These are phyloP conservation scores for Hyaena hyaena DNA, from an alignment of 2,113 vertebrate species.

Conservation along the genomic window DNA sequence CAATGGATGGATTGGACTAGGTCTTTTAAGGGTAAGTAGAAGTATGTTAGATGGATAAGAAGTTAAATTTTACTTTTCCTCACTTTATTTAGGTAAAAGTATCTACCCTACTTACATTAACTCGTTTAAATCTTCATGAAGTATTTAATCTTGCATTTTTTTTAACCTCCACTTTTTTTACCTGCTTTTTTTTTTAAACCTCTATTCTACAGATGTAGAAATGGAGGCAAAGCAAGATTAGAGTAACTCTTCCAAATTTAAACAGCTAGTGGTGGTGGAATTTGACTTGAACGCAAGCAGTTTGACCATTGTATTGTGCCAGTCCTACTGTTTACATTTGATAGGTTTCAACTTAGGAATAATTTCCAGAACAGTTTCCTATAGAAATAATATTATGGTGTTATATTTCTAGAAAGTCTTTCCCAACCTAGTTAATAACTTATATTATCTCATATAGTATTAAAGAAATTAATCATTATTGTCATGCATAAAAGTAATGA, in stretches of 20 bases:
- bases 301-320: neutral
- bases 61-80: constrained; percentile 32
- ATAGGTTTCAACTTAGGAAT: constrained; percentile 20
- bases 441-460: neutral
- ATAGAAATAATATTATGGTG: neutral
- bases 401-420: constrained; percentile 18
- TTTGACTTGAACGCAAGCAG: neutral
- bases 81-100: constrained; percentile 34
- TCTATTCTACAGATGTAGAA: neutral
- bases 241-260: neutral
- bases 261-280: neutral
- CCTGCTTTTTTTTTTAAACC: neutral
- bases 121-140: neutral
- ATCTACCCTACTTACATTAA: neutral
- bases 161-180: neutral
- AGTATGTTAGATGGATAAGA: neutral
- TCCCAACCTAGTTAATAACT: neutral
- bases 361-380: constrained; percentile 42
- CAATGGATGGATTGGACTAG: neutral
- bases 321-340: constrained; percentile 16
- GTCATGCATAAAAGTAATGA: neutral
- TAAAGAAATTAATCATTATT: constrained; percentile 28
- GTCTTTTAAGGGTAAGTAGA: constrained; percentile 11
- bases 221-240: neutral
- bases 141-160: neutral